Base-by-base conservation (phyloP, 2,797 vertebrate genomes). In the Erpetoichthys calabaricus region DNA sequence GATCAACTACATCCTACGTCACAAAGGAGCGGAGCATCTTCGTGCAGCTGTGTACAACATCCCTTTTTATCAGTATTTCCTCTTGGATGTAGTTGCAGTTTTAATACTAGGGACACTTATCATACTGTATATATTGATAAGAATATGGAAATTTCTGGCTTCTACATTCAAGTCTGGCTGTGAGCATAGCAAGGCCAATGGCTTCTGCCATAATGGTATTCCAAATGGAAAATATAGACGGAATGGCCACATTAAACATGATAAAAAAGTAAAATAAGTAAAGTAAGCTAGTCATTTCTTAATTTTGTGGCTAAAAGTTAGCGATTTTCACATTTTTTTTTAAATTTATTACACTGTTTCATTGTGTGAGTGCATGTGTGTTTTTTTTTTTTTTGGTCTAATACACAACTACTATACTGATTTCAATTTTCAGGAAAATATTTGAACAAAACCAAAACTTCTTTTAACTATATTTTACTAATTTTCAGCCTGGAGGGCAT, bases 211-310 rank as follows among this genome's bases (percentile, higher is more conserved):
- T 71, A 94, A 94, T 1, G 90, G 89, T 63, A 72, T 94, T 70
- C 81, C 84, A 57, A 97, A 98, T 52, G 92, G 94, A 67, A 92
- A 89, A 71, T 90, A 92, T 83, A 90, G 90, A 83, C 84, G 86
- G 78, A 96, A 96, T 1, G 90, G 91, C 68, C 87, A 93, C 58
- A 83, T 92, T 68, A 91, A 79, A 78, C 80, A 89, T n/a, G 91
- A 96, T 63, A 97, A 98, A 77, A 98, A 98, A 73, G 82, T 91
- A 7, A 94, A 97, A 85, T 98, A 90, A 88, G 70, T 66, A 78
- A 73, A 67, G 76, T 76, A 72, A 74, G 68, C 79, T 65, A 59
- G 44, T 25, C 25, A 25, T 25, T 25, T 25, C 25, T 25, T 25
- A 25, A 25, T 25, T 51, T 58, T 25, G 25, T 58, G 57, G 57